Percentiles rank a stretch among this genome's conserved stretches.
phyloP scores from a whole-genome alignment of 2,888 invertebrate species.

The Corythucha ciliata region DNA sequence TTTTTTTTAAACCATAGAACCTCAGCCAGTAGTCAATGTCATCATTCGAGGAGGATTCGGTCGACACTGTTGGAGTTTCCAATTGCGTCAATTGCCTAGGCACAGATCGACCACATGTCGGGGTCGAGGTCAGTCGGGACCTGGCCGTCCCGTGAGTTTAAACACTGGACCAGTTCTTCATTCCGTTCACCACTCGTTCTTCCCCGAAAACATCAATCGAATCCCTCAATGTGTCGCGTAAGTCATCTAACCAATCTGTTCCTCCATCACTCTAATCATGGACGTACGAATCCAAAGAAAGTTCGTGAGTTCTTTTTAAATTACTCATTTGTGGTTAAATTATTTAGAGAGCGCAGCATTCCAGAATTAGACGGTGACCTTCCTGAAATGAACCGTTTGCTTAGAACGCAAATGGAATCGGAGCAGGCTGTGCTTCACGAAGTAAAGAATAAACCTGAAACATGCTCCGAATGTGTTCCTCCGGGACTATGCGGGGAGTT shows the following conservation, averaged over 20 bases:
- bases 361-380: conserved; percentile 65
- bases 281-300: not conserved
- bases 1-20: no score
- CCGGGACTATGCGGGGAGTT: conserved; percentile 82
- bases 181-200: conserved; percentile 51
- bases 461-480: conserved; percentile 56
- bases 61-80: conserved; percentile 88
- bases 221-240: conserved; percentile 73
- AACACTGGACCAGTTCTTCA: conserved; percentile 57
- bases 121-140: conserved; percentile 32
- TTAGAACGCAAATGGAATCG: conserved; percentile 38
- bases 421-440: conserved; percentile 36
- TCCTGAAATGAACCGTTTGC: conserved; percentile 42
- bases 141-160: conserved; percentile 63
- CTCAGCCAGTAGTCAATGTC: conserved; percentile 82
- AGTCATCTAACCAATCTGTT: conserved; percentile 39
- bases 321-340: not conserved
- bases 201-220: conserved; percentile 69
- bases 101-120: conserved; percentile 43
- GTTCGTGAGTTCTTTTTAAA: no score
- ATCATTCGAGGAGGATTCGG: conserved; percentile 89
- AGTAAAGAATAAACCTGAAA: conserved; percentile 10
- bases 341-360: conserved; percentile 73
- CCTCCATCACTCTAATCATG: not conserved
- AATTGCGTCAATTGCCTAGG: conserved; percentile 75